These are phyloP conservation scores for Pyrgus malvae DNA, from an alignment of 2,888 invertebrate genomes.

Conservation along the genomic window DNA sequence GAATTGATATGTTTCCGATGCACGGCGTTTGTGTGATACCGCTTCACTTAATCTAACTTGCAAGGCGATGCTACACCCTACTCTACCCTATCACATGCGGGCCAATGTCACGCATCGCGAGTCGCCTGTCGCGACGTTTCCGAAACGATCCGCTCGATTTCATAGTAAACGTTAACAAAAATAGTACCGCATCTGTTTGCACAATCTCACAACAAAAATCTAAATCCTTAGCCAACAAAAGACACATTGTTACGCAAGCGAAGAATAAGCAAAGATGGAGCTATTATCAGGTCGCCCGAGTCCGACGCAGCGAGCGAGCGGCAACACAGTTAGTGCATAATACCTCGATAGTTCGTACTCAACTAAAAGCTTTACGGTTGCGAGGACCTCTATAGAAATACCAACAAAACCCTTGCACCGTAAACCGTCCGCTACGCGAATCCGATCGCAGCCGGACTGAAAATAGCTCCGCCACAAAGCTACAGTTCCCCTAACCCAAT, in stretches of 20 bases:
- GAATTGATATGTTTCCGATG: slow-evolving; percentile 90
- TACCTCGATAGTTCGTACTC: slow-evolving; percentile 34
- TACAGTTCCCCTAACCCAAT: slow-evolving; percentile 55
- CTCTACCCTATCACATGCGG: slow-evolving; percentile 77
- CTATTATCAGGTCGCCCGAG: slow-evolving; percentile 39
- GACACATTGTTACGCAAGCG: slow-evolving; percentile 20
- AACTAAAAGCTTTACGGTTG: slow-evolving; percentile 22
- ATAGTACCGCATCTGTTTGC: slow-evolving; percentile 17
- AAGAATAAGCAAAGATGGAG: slow-evolving; percentile 52
- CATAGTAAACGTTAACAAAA: slow-evolving; percentile 56
- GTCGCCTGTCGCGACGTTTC: slow-evolving; percentile 45
- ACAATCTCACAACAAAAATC: slow-evolving; percentile 6
- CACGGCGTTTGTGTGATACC: slow-evolving; percentile 85
- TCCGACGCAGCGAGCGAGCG: slow-evolving; percentile 37
- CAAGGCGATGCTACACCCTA: slow-evolving; percentile 79
- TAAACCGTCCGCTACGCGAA: slow-evolving; percentile 31
- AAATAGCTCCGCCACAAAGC: slow-evolving; percentile 54
- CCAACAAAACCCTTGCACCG: slow-evolving; percentile 25
- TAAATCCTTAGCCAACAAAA: slow-evolving; percentile 16
- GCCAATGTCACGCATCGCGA: slow-evolving; percentile 74
- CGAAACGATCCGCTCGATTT: slow-evolving; percentile 66
- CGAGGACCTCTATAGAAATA: slow-evolving; percentile 20
- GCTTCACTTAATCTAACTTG: slow-evolving; percentile 80
- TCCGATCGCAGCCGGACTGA: slow-evolving; percentile 30
- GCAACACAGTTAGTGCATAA: slow-evolving; percentile 34